Base-by-base conservation (phyloP, 2,797 vertebrate genomes). In the Thaleichthys pacificus region DNA sequence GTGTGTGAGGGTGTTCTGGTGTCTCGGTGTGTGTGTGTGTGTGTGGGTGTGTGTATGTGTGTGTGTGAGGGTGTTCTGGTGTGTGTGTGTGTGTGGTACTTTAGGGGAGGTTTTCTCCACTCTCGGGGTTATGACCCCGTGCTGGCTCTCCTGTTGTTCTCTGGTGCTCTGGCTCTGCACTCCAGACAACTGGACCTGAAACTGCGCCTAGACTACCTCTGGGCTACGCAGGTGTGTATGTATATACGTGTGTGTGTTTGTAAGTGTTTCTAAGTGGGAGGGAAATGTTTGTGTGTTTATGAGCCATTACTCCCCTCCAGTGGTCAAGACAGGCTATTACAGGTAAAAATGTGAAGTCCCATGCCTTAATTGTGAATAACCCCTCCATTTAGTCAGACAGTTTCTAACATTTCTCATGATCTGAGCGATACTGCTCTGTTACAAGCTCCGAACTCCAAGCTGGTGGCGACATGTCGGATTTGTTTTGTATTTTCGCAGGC, bases 131-230 rank as follows among this genome's bases (percentile, higher is more conserved):
- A 92, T 61, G 97, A 99, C 91, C 96, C 97, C 5, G 93, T 98
- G 86, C 73, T 98, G 87, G 96, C 97, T 83, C 93, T 98, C 90
- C 91, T 98, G 91, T 93, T 99, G 8, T 99, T 98, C 89, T 94
- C 95, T 73, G 95, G 95, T 80, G 93, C 96, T 22, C 91, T 99
- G 90, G 96, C 94, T 76, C 93, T 99, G 81, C 98, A 99, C 81
- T 97, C 97, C 86, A 94, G 98, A 75, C 97, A 99, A 86, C 95
- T 99, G 85, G 98, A 99, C 84, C 92, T 99, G 90, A 98, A 95
- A 88, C 92, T 99, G 66, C 95, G 97, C 73, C 90, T 99, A 85
- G 98, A 99, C 94, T 98, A 97, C 92, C 95, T 99, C 84, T 99
- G 98, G 98, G 95, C 97, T 61, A 92, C 94, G 38, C 98, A 98